These are phyloP conservation scores for Caenorhabditis parvicauda DNA, from an alignment of 2,888 invertebrate genomes.

Conservation along the genomic window DNA sequence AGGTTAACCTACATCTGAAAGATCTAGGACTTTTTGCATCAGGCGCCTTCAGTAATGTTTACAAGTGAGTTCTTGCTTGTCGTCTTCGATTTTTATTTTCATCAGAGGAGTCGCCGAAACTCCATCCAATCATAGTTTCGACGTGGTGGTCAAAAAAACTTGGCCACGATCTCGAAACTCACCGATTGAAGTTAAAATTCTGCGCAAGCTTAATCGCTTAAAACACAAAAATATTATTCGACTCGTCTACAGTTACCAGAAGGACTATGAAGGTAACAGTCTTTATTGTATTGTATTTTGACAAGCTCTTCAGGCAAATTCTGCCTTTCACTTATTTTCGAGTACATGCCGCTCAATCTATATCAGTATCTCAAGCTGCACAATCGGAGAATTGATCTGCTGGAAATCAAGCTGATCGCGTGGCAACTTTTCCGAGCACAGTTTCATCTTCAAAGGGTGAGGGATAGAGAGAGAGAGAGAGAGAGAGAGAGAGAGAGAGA, in stretches of 20 bases:
- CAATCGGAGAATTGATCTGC: constrained; percentile 9
- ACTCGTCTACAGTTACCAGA: constrained; percentile 84
- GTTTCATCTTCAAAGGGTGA: constrained; percentile 28
- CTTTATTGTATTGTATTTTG: background rate
- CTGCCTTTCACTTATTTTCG: constrained; percentile 42
- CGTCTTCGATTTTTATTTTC: background rate
- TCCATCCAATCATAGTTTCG: constrained; percentile 5
- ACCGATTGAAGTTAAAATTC: constrained; percentile 72
- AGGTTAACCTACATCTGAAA: constrained; percentile 29
- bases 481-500: constrained; percentile 7
- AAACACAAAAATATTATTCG: constrained; percentile 96
- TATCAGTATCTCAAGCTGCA: constrained; percentile 28
- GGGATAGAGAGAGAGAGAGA: background rate
- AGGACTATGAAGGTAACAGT: constrained; percentile 20
- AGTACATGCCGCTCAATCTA: constrained; percentile 38
- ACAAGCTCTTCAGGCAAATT: constrained; percentile 5
- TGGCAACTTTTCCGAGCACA: constrained; percentile 50
- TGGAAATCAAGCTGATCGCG: constrained; percentile 34
- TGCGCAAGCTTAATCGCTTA: constrained; percentile 84
- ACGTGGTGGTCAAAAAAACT: constrained; percentile 45
- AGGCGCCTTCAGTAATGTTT: constrained; percentile 49
- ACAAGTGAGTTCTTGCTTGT: constrained; percentile 19
- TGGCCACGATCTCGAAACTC: constrained; percentile 25
- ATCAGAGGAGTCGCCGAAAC: constrained; percentile 10
- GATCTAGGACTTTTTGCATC: constrained; percentile 36